Conservation (phyloP, 2,888 invertebrate species). For the Chymomyza amoena region DNA sequence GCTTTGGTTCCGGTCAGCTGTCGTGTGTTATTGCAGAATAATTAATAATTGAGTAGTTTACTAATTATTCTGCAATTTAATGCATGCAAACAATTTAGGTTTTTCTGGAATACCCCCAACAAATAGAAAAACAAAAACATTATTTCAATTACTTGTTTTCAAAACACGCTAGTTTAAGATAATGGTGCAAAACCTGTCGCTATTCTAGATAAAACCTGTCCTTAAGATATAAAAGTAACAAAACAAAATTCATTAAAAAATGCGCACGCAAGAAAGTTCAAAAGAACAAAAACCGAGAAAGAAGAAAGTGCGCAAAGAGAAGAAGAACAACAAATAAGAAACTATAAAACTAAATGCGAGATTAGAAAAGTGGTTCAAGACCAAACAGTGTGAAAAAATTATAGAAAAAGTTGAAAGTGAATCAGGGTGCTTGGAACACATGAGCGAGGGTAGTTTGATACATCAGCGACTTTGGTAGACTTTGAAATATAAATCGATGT, state of each 20-base stretch:
- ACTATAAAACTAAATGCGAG: conserved; percentile 18
- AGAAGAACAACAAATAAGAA: conserved; percentile 9
- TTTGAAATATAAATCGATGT: too few species aligned
- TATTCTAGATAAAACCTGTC: neutral
- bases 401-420: conserved; percentile 38
- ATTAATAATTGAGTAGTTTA: too few species aligned
- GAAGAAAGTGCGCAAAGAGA: neutral
- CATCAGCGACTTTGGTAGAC: too few species aligned
- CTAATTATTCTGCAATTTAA: too few species aligned
- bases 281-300: neutral
- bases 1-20: neutral
- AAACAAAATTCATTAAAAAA: neutral
- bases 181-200: neutral
- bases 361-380: conserved; percentile 47
- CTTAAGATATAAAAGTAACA: neutral
- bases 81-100: neutral
- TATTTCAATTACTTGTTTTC: neutral
- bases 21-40: neutral
- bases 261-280: neutral
- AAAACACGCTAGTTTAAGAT: neutral
- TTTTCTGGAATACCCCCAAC: neutral
- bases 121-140: neutral
- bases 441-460: too few species aligned
- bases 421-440: conserved; percentile 15
- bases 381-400: conserved; percentile 39